Evolutionary conservation across 2,113 vertebrate genomes (phyloP), one percentile per base, ranked within the genome.

Genomic region (Micromys minutus): DNA sequence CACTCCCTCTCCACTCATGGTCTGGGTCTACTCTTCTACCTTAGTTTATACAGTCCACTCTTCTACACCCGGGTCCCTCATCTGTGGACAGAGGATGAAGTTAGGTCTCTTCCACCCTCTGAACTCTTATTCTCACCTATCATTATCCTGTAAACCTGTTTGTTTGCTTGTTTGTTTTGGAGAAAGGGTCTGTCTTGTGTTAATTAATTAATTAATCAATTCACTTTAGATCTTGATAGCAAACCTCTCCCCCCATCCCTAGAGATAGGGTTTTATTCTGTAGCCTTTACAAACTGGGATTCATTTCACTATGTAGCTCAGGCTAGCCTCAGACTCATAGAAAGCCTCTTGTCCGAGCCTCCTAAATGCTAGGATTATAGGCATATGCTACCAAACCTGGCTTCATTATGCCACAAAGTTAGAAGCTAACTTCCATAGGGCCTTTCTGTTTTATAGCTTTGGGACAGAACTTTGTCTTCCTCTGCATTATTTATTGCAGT

Each of bases 401-500:
- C 36, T 26, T 31, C 50, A 52, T 75, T 57, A 52, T 9, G 19
- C 69, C 29, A 59, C 69, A 71, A 86, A 94, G 34, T 65, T 47
- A 65, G 76, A 95, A 52, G 26, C 57, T 71, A 69, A 71, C 45
- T 86, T 92, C 77, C 45, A 12, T 52, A 63, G 34, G 36, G 11
- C 31, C 12, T 93, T n/a, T 85, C 24, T 2, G 11, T 61, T 86
- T 88, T 77, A 75, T 74, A 65, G 69, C 47, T 45, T 83, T 87
- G 86, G 69, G 39, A 16, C 50, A 75, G 47, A 92, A 75, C 17
- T 85, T 45, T 77, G 91, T 83, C 84, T 91, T 36, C 80, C 19
- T 96, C 9, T 95, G 17, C 45, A 42, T 55, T 59, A 65, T 76
- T 81, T 90, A 50, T 45, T 93, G 36, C 5, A 89, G 76, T 63